Conservation (phyloP, 2,888 invertebrate genomes). For the Diaperis boleti region DNA sequence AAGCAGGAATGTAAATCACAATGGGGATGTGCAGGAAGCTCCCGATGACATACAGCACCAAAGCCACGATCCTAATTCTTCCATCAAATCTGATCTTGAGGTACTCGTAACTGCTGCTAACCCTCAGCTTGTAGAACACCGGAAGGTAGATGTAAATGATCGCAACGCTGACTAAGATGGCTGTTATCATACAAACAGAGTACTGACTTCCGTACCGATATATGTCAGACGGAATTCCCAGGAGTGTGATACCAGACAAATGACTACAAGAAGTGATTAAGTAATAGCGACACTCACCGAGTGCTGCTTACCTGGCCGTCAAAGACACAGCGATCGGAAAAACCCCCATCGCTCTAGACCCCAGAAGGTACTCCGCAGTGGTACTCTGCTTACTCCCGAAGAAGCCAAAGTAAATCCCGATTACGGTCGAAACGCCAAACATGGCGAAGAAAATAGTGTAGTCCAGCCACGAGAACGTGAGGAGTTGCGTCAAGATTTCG, state of each 20-base stretch:
- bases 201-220: conserved; percentile 78
- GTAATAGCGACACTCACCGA: no score
- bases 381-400: conserved; percentile 14
- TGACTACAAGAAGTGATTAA: conserved; percentile 70
- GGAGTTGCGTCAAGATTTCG: not conserved
- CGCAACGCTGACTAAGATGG: conserved; percentile 58
- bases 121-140: conserved; percentile 75
- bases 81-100: conserved; percentile 72
- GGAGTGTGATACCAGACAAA: conserved; percentile 77
- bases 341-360: conserved; percentile 26
- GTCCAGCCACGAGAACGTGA: conserved; percentile 27
- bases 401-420: conserved; percentile 28
- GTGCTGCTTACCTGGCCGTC: conserved; percentile 40
- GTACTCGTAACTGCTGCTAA: conserved; percentile 76
- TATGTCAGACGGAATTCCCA: conserved; percentile 79
- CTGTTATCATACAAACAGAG: conserved; percentile 63
- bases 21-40: conserved; percentile 71
- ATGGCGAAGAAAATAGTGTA: conserved; percentile 30
- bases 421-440: conserved; percentile 9
- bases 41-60: conserved; percentile 70
- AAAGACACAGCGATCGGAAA: conserved; percentile 33
- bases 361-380: conserved; percentile 26
- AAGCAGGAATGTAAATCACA: conserved; percentile 74
- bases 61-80: conserved; percentile 70
- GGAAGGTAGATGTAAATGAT: conserved; percentile 67